Evolutionary conservation across 2,113 vertebrate species (phyloP).

Genomic region (Benitochromis conjunctus): DNA sequence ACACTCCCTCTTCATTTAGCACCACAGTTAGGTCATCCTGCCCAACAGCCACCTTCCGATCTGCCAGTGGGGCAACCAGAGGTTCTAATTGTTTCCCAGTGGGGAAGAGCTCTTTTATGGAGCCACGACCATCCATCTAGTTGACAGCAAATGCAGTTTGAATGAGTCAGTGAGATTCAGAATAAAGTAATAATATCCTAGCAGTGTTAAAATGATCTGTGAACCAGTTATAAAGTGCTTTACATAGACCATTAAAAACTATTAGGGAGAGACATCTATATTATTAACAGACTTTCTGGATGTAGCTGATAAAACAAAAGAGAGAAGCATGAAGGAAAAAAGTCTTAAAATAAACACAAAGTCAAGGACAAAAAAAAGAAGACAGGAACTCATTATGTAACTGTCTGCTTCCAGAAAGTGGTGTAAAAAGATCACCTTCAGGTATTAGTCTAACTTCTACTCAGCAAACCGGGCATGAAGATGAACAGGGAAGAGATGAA

Average conservation of each 20-base stretch:
- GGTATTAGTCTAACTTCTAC: not conserved
- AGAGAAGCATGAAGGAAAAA: not conserved
- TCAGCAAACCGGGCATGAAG: not conserved
- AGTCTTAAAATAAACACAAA: not conserved
- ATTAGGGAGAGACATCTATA: not conserved
- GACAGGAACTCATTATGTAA: not conserved
- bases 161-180: not conserved
- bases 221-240: not conserved
- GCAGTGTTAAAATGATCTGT: not conserved
- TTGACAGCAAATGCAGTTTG: not conserved
- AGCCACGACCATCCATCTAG: slow-evolving; percentile 94
- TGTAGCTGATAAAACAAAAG: not conserved
- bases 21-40: slow-evolving; percentile 98
- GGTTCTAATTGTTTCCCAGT: slow-evolving; percentile 97
- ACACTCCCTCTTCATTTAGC: slow-evolving; percentile 91
- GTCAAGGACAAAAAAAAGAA: not conserved
- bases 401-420: not conserved
- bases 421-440: not conserved
- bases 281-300: not conserved
- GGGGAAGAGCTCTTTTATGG: slow-evolving; percentile 96
- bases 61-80: slow-evolving; percentile 89
- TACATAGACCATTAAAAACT: not conserved
- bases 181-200: not conserved
- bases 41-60: slow-evolving; percentile 95
- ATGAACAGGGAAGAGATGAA: not conserved